Conservation (phyloP, 2,797 vertebrate genomes). For the Emydoidea blandingii region DNA sequence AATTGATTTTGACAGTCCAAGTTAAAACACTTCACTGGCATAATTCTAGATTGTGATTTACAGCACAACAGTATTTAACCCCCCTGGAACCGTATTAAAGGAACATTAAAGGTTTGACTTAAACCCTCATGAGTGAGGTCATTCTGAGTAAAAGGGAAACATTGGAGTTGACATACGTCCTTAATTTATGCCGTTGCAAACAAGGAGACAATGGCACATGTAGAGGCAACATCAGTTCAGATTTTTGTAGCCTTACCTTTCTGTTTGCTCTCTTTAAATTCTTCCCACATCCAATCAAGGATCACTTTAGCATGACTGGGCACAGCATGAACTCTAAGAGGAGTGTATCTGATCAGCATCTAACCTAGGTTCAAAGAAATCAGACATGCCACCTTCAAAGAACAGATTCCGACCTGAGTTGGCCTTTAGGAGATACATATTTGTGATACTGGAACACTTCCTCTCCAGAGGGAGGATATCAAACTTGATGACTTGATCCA, state of each 20-base stretch:
- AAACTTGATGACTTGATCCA: slow-evolving; percentile 26
- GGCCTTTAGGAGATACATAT: background rate
- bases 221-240: background rate
- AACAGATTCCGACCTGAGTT: background rate
- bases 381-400: slow-evolving; percentile 14
- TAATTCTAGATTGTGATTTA: slow-evolving; percentile 16
- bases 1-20: slow-evolving; percentile 47
- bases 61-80: slow-evolving; percentile 27
- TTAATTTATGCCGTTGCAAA: background rate
- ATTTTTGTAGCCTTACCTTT: background rate
- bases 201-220: background rate
- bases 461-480: background rate
- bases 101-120: slow-evolving; percentile 36
- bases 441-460: background rate
- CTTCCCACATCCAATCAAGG: rapidly evolving
- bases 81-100: slow-evolving; percentile 10
- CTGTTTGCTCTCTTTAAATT: background rate
- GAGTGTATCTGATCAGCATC: background rate
- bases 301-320: background rate
- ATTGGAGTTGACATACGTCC: background rate
- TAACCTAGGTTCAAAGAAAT: background rate
- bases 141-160: background rate
- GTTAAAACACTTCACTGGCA: slow-evolving; percentile 24
- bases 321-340: rapidly evolving
- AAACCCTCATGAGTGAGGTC: background rate